These are phyloP conservation scores for Stenchaetothrips biformis DNA, from an alignment of 2,888 invertebrate species.

Conservation along the genomic window DNA sequence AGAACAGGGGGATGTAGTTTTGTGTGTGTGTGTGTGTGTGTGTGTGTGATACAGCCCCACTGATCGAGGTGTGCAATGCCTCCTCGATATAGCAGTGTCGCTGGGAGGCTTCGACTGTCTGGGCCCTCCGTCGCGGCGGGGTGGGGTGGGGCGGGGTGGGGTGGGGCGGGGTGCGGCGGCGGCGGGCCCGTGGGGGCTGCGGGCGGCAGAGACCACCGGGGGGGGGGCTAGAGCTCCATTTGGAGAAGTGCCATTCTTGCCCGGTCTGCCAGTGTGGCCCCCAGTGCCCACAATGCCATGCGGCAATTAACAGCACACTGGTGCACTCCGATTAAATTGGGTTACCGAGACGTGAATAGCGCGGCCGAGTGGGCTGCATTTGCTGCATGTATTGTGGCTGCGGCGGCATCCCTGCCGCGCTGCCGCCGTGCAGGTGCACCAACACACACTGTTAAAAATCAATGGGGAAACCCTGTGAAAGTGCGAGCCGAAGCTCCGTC, in stretches of 20 bases:
- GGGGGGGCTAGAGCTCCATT: not conserved
- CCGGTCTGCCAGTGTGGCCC: too few species aligned
- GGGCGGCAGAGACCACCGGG: not conserved
- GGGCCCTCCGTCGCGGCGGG: too few species aligned
- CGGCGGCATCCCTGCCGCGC: not conserved
- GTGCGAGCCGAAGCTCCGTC: too few species aligned
- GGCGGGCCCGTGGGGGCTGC: not conserved
- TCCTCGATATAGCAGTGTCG: too few species aligned
- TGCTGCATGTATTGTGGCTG: not conserved
- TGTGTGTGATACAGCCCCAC: not conserved
- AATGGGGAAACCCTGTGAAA: too few species aligned
- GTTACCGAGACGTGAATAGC: conserved; percentile 17
- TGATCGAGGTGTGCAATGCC: too few species aligned
- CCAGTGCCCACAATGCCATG: conserved; percentile 1
- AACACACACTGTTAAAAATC: too few species aligned
- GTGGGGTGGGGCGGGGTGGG: not conserved
- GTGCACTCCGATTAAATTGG: conserved; percentile 16
- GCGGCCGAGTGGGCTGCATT: not conserved
- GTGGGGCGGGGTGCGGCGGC: not conserved
- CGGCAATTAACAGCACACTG: conserved; percentile 1
- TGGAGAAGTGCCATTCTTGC: not conserved
- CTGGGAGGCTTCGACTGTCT: too few species aligned
- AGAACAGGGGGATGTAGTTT: too few species aligned
- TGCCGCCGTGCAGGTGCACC: not conserved
- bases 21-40: not conserved